A percentile compares a stretch with the other conserved stretches of the same genome.
phyloP scores from a whole-genome alignment of 2,888 invertebrate species.

The Andrena trimmerana region DNA sequence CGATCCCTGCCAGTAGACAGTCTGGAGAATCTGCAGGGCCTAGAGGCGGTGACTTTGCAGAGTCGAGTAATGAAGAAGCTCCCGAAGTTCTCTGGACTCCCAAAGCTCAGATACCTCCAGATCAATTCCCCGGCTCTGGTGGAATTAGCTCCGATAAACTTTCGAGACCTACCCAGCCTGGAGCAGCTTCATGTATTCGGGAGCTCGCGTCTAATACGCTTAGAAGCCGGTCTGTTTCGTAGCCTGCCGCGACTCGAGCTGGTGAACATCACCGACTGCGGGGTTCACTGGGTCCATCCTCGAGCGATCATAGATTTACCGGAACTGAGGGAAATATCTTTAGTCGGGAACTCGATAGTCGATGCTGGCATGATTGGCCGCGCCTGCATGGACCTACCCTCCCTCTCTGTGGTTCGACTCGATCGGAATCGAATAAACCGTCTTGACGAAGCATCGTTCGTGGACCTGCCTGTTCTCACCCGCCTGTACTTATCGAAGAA shows the following conservation, averaged over 20 bases:
- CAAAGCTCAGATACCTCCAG: conserved; percentile 91
- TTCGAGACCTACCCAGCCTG: conserved; percentile 90
- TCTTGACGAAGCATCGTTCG: conserved; percentile 92
- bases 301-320: conserved; percentile 91
- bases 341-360: conserved; percentile 90
- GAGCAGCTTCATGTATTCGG: conserved; percentile 92
- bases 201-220: conserved; percentile 88
- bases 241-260: conserved; percentile 89
- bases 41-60: conserved; percentile 94
- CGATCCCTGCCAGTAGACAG: conserved; percentile 93
- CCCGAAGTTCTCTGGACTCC: conserved; percentile 89
- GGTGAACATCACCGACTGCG: conserved; percentile 92
- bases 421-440: conserved; percentile 91
- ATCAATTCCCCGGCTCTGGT: conserved; percentile 89
- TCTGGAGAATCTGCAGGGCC: conserved; percentile 89
- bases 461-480: conserved; percentile 90
- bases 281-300: conserved; percentile 92
- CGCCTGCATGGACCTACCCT: conserved; percentile 91
- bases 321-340: conserved; percentile 89
- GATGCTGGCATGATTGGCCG: conserved; percentile 94
- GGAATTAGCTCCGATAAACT: conserved; percentile 89
- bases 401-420: conserved; percentile 89
- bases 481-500: conserved; percentile 90
- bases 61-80: conserved; percentile 91
- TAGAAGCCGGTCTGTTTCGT: conserved; percentile 91